Conservation (phyloP, 2,113 vertebrate species). For the Albula goreensis region DNA sequence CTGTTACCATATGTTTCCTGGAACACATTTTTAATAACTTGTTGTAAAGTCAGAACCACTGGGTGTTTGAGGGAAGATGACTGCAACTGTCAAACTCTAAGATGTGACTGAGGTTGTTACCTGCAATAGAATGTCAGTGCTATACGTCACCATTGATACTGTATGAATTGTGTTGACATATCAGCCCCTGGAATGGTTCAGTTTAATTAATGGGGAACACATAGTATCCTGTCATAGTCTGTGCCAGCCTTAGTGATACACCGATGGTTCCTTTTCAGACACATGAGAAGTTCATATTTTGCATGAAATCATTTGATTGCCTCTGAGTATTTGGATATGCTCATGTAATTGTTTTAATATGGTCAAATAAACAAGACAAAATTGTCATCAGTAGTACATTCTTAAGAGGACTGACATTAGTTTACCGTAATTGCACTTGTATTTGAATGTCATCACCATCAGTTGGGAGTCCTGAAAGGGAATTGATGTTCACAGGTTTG, state of each 20-base stretch:
- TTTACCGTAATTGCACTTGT: neutral
- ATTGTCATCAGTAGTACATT: too few relatives aligned
- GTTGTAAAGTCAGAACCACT: slow-evolving; percentile 61
- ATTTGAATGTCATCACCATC: neutral
- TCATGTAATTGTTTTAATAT: slow-evolving; percentile 55
- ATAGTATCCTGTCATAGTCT: neutral
- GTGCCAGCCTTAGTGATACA: slow-evolving; percentile 46
- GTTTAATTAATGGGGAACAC: neutral
- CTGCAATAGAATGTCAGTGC: neutral
- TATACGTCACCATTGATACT: neutral
- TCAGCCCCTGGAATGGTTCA: neutral
- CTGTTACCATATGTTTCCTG: slow-evolving; percentile 85
- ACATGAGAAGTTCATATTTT: neutral
- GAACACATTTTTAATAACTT: slow-evolving; percentile 77
- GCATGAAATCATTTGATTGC: slow-evolving; percentile 64
- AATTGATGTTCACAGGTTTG: too few relatives aligned
- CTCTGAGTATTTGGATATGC: slow-evolving; percentile 60
- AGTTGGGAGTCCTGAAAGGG: too few relatives aligned
- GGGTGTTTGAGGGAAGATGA: slow-evolving; percentile 44
- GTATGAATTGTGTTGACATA: neutral
- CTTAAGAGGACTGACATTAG: neutral
- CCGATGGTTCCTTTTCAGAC: neutral
- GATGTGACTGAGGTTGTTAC: neutral
- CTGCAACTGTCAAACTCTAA: neutral
- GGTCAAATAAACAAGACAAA: slow-evolving; percentile 27